These are phyloP conservation scores for Zosterops borbonicus DNA, from an alignment of 2,113 vertebrate genomes.

Conservation along the genomic window DNA sequence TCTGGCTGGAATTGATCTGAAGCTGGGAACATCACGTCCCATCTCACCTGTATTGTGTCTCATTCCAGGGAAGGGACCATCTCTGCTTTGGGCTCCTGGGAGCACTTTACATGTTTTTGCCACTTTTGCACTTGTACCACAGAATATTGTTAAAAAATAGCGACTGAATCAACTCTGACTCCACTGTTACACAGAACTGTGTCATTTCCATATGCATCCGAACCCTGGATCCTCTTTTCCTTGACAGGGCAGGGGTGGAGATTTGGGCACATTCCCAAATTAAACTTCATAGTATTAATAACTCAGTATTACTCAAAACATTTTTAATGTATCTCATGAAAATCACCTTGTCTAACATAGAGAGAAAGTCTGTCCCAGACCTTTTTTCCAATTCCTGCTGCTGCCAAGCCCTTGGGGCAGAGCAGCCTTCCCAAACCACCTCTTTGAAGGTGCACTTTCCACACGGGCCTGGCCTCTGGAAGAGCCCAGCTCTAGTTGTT, in stretches of 20 bases:
- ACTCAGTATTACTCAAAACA: neutral
- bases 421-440: neutral
- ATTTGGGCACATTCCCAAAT: neutral
- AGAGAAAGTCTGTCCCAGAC: neutral
- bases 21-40: neutral
- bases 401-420: rapidly evolving
- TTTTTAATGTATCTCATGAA: neutral
- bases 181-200: neutral
- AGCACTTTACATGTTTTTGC: neutral
- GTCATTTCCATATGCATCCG: neutral
- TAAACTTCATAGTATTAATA: neutral
- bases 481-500: neutral
- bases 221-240: neutral
- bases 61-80: neutral
- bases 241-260: neutral
- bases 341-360: neutral
- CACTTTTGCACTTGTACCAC: neutral
- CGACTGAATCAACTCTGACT: neutral
- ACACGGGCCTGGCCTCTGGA: neutral
- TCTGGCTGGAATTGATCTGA: neutral
- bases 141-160: neutral
- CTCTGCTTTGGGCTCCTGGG: neutral
- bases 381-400: neutral
- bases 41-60: rapidly evolving
- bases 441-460: neutral